phyloP scores from a whole-genome alignment of 1,140 invertebrate species.

The Drosophila sproati region DNA sequence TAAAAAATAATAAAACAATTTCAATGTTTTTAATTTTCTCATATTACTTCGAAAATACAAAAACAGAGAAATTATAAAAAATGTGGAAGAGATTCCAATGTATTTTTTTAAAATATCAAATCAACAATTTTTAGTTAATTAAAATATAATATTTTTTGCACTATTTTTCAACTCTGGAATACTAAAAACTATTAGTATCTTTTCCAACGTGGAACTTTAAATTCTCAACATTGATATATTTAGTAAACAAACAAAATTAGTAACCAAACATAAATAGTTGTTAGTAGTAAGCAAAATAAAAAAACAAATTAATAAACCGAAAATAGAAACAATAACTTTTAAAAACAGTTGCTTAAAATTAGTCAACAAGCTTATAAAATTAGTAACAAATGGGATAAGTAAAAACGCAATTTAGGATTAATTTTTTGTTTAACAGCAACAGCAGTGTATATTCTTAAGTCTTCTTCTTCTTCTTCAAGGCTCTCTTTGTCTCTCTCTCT shows the following conservation, averaged over 20 bases:
- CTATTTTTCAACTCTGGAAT: too few relatives aligned
- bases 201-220: not conserved
- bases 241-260: not conserved
- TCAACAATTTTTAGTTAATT: not conserved
- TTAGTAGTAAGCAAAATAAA: constrained; percentile 7
- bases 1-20: not conserved
- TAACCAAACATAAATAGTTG: not conserved
- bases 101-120: not conserved
- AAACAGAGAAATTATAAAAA: not conserved
- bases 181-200: not conserved
- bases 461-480: constrained; percentile 22
- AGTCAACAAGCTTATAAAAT: constrained; percentile 67
- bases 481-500: constrained; percentile 10
- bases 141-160: not conserved
- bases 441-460: constrained; percentile 69
- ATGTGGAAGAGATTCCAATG: too few relatives aligned
- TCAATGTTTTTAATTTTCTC: not conserved
- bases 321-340: constrained; percentile 17
- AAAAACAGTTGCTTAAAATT: constrained; percentile 44
- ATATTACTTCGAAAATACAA: not conserved
- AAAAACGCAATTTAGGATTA: constrained; percentile 74
- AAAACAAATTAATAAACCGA: constrained; percentile 3
- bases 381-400: constrained; percentile 65
- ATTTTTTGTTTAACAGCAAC: constrained; percentile 78
- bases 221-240: too few relatives aligned